Base-by-base conservation (phyloP, 2,797 vertebrate species). In the Eulemur coronatus region DNA sequence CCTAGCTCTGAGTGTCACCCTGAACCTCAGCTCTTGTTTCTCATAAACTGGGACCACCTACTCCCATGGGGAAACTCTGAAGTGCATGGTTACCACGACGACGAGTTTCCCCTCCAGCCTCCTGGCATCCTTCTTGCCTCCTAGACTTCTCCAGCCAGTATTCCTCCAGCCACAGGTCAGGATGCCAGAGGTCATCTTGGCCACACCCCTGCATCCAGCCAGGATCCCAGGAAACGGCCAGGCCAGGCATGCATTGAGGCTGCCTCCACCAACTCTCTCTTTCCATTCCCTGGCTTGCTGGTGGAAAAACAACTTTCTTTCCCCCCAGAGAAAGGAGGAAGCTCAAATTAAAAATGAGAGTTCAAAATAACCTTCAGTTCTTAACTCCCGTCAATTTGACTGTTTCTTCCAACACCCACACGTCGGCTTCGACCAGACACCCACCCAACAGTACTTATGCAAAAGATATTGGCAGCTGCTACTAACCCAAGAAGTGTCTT, bases 361-460 rank as follows among this genome's bases (percentile, higher is more conserved):
- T 96, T 97, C 94, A 97, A 97, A 98, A 97, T 97, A 97, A 94
- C 89, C 85, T 91, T 97, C 52, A 17, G 97, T 94, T 97, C 90
- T 93, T 95, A 97, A 97, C 90, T 97, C 90, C 79, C 43, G 24
- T 97, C 97, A 97, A 11, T 97, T 96, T 95, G 96, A 96, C 95
- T 95, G 88, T 96, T 97, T 97, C 87, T 96, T 96, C 91, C 79
- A 96, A 93, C 82, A 86, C 97, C 96, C 94, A 95, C 91, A 92
- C 55, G 35, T 96, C 73, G 38, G 96, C 94, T 96, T 96, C 24
- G 81, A 95, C 96, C 97, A 97, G 90, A 97, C 97, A 94, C 85
- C 96, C 92, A 97, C 96, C 96, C 94, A 88, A 55, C 84, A 95
- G 91, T 75, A 50, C 88, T 97, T 97, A 69, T 89, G 96, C 75